phyloP scores from a whole-genome alignment of 2,113 vertebrate genomes.

The Pelvicachromis taeniatus region DNA sequence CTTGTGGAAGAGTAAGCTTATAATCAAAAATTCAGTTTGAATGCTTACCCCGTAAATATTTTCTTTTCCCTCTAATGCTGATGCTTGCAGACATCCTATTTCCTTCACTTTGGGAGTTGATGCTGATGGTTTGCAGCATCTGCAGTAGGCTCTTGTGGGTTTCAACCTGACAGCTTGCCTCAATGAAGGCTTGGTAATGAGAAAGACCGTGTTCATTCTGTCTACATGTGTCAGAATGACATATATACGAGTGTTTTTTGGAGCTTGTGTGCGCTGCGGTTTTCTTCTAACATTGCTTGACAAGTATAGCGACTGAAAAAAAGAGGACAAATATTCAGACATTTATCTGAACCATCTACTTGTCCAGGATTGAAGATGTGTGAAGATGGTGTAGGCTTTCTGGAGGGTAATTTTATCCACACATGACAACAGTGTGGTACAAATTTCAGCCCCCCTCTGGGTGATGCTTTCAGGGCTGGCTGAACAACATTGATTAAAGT shows the following conservation, averaged over 20 bases:
- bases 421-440: not conserved
- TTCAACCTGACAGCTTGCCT: constrained; percentile 66
- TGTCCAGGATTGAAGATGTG: not conserved
- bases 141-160: constrained; percentile 56
- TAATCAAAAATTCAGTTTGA: constrained; percentile 59
- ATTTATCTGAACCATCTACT: constrained; percentile 9
- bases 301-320: constrained; percentile 13
- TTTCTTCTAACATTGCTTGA: constrained; percentile 38
- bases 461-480: not conserved
- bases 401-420: not conserved
- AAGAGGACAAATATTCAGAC: not conserved
- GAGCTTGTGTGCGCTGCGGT: constrained; percentile 29
- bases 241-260: constrained; percentile 42
- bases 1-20: constrained; percentile 24
- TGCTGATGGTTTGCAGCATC: constrained; percentile 57
- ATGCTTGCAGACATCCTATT: constrained; percentile 45
- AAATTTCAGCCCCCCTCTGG: not conserved
- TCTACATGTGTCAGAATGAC: constrained; percentile 55
- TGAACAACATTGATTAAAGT: not conserved
- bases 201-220: constrained; percentile 58
- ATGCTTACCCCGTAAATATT: constrained; percentile 50
- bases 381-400: not conserved
- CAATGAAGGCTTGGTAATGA: constrained; percentile 64
- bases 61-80: constrained; percentile 40
- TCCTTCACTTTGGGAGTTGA: constrained; percentile 40